Evolutionary conservation across 2,113 vertebrate genomes (phyloP).

Genomic region (Boleophthalmus pectinirostris): DNA sequence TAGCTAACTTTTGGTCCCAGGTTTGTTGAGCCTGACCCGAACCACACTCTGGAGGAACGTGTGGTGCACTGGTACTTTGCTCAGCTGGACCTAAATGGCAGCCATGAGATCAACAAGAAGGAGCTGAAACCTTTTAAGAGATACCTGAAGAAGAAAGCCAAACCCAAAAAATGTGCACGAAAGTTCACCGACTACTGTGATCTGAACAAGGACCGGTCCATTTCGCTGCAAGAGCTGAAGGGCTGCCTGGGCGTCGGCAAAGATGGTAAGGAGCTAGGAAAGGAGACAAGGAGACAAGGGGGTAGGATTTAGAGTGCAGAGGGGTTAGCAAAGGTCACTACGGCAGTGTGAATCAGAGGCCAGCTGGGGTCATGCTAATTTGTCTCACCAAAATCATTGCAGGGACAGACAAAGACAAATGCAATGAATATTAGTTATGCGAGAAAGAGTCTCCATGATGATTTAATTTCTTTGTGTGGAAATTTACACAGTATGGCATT

Average conservation of each 20-base stretch:
- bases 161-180: conserved; percentile 95
- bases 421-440: no score
- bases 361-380: conserved; percentile 25
- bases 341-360: conserved; percentile 10
- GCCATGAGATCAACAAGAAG: conserved; percentile 92
- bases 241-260: conserved; percentile 96
- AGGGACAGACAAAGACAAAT: neutral
- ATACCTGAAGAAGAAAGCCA: conserved; percentile 98
- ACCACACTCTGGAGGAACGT: conserved; percentile 93
- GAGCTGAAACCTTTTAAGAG: conserved; percentile 97
- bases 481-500: no score
- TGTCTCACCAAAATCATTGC: conserved; percentile 1
- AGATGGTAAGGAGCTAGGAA: conserved; percentile 79
- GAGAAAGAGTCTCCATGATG: no score
- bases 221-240: conserved; percentile 93
- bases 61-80: conserved; percentile 98
- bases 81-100: conserved; percentile 94
- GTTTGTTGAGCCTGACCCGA: conserved; percentile 96
- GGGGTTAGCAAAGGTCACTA: conserved; percentile 5
- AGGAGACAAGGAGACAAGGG: neutral
- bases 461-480: no score
- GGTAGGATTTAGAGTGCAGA: neutral
- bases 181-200: conserved; percentile 98
- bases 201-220: conserved; percentile 94
- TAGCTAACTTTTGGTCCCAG: conserved; percentile 58